These are phyloP conservation scores for Hirundichthys speculiger DNA, from an alignment of 2,113 vertebrate genomes.

Conservation along the genomic window DNA sequence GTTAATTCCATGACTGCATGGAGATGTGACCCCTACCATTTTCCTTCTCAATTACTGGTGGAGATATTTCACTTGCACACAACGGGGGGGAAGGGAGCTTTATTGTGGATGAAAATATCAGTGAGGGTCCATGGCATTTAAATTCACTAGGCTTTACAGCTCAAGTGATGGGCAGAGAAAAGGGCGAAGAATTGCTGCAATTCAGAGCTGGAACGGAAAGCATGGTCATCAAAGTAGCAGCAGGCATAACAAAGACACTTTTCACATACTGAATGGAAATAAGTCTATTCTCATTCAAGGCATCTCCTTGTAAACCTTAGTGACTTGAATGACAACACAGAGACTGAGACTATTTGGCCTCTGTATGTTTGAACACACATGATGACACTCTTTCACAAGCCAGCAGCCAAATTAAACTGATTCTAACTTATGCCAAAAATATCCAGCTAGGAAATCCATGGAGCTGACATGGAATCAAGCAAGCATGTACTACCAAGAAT, in stretches of 20 bases:
- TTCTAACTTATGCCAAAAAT: constrained; percentile 40
- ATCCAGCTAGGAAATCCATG: constrained; percentile 26
- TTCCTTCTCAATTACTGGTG: constrained; percentile 44
- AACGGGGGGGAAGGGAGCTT: constrained; percentile 27
- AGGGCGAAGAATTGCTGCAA: constrained; percentile 12
- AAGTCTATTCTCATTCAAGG: constrained; percentile 32
- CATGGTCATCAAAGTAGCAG: constrained; percentile 25
- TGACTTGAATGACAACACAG: constrained; percentile 35
- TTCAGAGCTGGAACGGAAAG: constrained; percentile 23
- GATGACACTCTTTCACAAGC: constrained; percentile 16
- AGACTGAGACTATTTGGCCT: not conserved
- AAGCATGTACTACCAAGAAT: constrained; percentile 15
- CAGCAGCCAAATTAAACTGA: constrained; percentile 30
- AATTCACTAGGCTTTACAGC: constrained; percentile 35
- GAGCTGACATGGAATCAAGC: constrained; percentile 24
- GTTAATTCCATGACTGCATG: constrained; percentile 27
- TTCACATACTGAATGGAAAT: constrained; percentile 24
- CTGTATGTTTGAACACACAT: too few relatives aligned
- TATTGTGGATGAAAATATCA: constrained; percentile 56
- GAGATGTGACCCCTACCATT: constrained; percentile 42
- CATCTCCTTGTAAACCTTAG: constrained; percentile 7
- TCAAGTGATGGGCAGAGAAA: constrained; percentile 22
- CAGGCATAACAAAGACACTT: constrained; percentile 21
- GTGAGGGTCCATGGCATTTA: constrained; percentile 37
- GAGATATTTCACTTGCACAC: constrained; percentile 28